Percentiles rank a stretch among this genome's conserved stretches.
Evolutionary conservation across 2,888 invertebrate genomes (phyloP).

Genomic region (Acholoe squamosa): DNA sequence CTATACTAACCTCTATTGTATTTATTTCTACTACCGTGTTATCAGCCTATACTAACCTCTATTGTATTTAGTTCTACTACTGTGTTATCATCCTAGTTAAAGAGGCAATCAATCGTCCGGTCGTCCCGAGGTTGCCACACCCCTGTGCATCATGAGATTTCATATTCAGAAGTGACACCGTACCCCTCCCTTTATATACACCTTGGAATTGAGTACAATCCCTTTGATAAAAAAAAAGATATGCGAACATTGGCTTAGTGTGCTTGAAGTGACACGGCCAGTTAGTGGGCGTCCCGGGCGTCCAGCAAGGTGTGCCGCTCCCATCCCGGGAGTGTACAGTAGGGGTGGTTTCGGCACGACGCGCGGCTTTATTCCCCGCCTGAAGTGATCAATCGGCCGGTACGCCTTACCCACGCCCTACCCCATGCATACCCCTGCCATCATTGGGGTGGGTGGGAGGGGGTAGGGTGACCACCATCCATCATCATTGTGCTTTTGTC

Average conservation of each 20-base stretch:
- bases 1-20: too few relatives aligned
- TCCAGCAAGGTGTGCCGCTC: constrained; percentile 2
- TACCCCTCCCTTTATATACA: too few relatives aligned
- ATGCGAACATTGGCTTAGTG: neutral
- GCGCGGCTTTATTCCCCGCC: neutral
- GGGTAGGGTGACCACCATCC: neutral
- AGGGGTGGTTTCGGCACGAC: neutral
- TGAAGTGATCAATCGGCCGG: neutral
- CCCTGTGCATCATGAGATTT: too few relatives aligned
- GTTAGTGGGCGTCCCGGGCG: neutral
- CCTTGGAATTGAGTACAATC: too few relatives aligned
- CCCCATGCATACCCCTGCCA: neutral
- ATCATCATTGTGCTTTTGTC: constrained; percentile 29
- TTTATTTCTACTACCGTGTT: too few relatives aligned
- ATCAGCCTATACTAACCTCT: too few relatives aligned
- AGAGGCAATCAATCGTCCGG: too few relatives aligned
- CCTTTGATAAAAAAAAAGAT: neutral
- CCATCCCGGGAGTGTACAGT: neutral
- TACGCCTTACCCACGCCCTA: neutral
- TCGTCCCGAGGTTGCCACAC: too few relatives aligned
- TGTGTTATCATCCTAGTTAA: too few relatives aligned
- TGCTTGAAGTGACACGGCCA: neutral
- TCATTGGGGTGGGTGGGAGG: neutral
- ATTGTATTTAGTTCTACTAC: too few relatives aligned
- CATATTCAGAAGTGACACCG: too few relatives aligned